Conservation (phyloP, 1,140 invertebrate species). For the Drosophila pandora region DNA sequence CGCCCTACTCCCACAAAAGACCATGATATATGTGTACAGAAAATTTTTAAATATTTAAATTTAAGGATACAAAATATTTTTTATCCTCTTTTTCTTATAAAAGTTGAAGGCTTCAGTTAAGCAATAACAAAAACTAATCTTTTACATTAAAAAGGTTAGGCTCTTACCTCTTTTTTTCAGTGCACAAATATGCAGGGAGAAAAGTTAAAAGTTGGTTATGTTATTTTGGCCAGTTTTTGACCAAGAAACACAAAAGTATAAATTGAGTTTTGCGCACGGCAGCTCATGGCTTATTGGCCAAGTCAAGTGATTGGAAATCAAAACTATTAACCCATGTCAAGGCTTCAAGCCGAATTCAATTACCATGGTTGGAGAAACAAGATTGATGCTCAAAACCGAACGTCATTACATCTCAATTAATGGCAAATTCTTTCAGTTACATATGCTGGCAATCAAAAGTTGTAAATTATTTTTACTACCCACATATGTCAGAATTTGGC, state of each 20-base stretch:
- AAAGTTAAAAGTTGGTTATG: slow-evolving; percentile 29
- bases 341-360: slow-evolving; percentile 32
- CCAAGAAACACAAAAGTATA: slow-evolving; percentile 53
- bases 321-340: slow-evolving; percentile 30
- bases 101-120: no score
- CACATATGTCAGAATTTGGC: slow-evolving; percentile 33
- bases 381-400: slow-evolving; percentile 12
- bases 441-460: slow-evolving; percentile 61
- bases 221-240: slow-evolving; percentile 46
- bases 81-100: no score
- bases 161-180: background rate
- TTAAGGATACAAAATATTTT: background rate
- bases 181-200: slow-evolving; percentile 2
- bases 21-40: slow-evolving; percentile 13
- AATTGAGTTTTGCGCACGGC: slow-evolving; percentile 55
- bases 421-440: slow-evolving; percentile 47
- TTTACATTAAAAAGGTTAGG: no score
- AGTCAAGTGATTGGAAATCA: slow-evolving; percentile 45
- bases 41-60: slow-evolving; percentile 1
- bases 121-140: no score
- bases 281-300: slow-evolving; percentile 53
- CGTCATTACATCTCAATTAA: slow-evolving; percentile 52
- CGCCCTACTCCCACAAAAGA: slow-evolving; percentile 43
- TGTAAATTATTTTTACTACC: slow-evolving; percentile 61
- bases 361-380: slow-evolving; percentile 27